phyloP scores from a whole-genome alignment of 30 jellyfish, hydroid and myxozoan species.

The Hydractinia symbiolongicarpus region DNA sequence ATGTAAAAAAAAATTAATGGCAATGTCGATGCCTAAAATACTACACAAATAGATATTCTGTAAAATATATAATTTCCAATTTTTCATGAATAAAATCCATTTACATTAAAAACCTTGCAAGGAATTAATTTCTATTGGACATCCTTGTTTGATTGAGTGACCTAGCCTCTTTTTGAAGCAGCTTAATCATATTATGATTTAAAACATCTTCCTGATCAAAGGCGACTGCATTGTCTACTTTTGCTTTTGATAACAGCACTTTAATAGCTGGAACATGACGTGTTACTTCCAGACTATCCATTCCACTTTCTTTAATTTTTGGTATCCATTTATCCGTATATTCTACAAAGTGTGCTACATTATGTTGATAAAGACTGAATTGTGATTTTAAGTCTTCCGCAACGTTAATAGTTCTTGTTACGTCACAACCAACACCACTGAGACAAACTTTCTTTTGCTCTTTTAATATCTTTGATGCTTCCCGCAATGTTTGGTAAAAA shows the following conservation, averaged over 20 bases:
- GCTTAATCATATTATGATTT: background rate
- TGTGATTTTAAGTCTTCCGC: constrained; percentile 33
- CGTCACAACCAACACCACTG: constrained; percentile 6
- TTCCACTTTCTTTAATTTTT: background rate
- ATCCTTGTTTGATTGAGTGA: too few relatives aligned
- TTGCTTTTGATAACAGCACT: constrained; percentile 9
- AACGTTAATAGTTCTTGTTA: constrained; percentile 22
- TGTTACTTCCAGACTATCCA: constrained; percentile 27
- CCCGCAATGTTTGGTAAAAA: background rate
- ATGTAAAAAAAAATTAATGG: too few relatives aligned
- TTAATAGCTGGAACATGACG: constrained; percentile 24
- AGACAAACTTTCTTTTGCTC: constrained; percentile 14
- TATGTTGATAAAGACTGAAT: constrained; percentile 12
- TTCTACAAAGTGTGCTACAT: constrained; percentile 1
- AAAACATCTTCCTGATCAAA: background rate
- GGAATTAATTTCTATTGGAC: too few relatives aligned
- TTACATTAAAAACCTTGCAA: too few relatives aligned
- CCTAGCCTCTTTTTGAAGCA: background rate
- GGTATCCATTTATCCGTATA: constrained; percentile 30
- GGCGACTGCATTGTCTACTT: constrained; percentile 4
- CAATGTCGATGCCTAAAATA: too few relatives aligned
- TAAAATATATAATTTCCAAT: too few relatives aligned
- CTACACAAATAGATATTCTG: too few relatives aligned
- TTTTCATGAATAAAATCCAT: too few relatives aligned
- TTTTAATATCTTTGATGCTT: background rate